Conservation (phyloP, 2,797 vertebrate species). For the Esox masquinongy region DNA sequence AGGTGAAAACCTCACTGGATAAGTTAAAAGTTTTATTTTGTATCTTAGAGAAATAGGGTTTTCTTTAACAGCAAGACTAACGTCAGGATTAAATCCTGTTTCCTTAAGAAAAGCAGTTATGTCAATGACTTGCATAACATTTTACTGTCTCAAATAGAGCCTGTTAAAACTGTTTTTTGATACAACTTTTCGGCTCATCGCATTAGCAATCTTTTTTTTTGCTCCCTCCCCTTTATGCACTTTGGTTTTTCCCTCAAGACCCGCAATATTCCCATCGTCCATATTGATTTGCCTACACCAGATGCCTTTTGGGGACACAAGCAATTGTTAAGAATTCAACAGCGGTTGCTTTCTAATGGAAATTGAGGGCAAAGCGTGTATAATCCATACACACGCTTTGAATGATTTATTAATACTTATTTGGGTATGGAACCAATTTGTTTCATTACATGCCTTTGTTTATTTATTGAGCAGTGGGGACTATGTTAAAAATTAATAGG, state of each 20-base stretch:
- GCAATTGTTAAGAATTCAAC: conserved; percentile 55
- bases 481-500: conserved; percentile 72
- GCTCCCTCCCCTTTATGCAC: conserved; percentile 31
- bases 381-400: conserved; percentile 64
- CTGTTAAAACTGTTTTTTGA: conserved; percentile 8
- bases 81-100: neutral
- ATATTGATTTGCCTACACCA: conserved; percentile 60
- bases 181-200: conserved; percentile 18
- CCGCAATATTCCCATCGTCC: conserved; percentile 43
- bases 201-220: conserved; percentile 43
- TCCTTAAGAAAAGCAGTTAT: neutral
- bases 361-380: conserved; percentile 53
- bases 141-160: conserved; percentile 10
- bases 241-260: conserved; percentile 40
- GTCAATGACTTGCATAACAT: neutral
- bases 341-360: conserved; percentile 50
- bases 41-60: neutral
- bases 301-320: conserved; percentile 23
- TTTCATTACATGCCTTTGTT: conserved; percentile 71
- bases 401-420: conserved; percentile 74
- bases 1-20: neutral
- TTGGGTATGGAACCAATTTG: conserved; percentile 67
- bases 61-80: neutral
- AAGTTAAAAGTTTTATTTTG: neutral
- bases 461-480: conserved; percentile 68